Percentiles rank a stretch among this genome's conserved stretches.
phyloP scores from a whole-genome alignment of 2,797 vertebrate genomes.

The Hoplostethus atlanticus region DNA sequence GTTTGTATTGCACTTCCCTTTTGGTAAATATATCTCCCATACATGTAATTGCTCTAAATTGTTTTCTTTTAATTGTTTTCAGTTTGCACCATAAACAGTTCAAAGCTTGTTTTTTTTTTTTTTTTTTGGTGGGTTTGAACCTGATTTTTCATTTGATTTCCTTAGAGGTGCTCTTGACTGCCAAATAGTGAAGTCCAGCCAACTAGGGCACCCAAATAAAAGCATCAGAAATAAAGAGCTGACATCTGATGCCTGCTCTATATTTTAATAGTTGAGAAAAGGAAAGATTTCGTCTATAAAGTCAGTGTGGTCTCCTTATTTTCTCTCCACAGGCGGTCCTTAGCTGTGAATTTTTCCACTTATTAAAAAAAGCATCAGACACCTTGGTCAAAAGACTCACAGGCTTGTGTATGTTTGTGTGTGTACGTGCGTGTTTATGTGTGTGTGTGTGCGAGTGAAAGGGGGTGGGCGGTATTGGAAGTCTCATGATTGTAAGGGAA shows the following conservation, averaged over 20 bases:
- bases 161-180: constrained; percentile 63
- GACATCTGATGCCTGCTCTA: constrained; percentile 66
- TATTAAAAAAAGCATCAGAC: constrained; percentile 57
- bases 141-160: constrained; percentile 72
- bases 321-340: constrained; percentile 62
- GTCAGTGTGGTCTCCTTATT: constrained; percentile 76
- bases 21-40: neutral
- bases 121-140: constrained; percentile 55
- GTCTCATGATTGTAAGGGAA: neutral
- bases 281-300: constrained; percentile 72
- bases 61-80: constrained; percentile 36
- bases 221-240: constrained; percentile 63
- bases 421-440: neutral
- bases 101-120: constrained; percentile 38
- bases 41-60: neutral
- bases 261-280: constrained; percentile 71
- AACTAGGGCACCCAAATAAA: constrained; percentile 80
- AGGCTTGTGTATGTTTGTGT: neutral
- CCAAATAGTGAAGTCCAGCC: constrained; percentile 70
- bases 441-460: neutral
- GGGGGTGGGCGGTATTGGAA: neutral
- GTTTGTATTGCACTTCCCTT: constrained; percentile 5
- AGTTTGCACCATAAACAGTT: constrained; percentile 33
- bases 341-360: constrained; percentile 63
- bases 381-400: constrained; percentile 15